Evolutionary conservation across 2,113 vertebrate species (phyloP), one percentile per base, ranked within the genome.

Genomic region (Salvelinus namaycush): DNA sequence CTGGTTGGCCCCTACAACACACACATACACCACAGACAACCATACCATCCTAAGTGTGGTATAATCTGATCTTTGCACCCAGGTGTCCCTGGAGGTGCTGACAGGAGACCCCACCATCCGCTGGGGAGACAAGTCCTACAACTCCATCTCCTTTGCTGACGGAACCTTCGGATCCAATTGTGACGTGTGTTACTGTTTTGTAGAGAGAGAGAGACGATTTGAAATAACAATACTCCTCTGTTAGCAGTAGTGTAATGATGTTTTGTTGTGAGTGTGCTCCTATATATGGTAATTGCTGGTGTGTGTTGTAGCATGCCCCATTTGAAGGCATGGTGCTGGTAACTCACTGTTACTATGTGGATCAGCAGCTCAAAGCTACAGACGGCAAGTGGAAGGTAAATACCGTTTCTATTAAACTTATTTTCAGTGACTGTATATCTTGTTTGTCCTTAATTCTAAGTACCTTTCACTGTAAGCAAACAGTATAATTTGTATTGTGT

Each of bases 51-150:
- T 49, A 14, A 11, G 12, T 48, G 11, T 54, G 39, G 14, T 80
- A 49, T 11, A 66, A 14, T 80, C 22, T 79, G 7, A 66, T 75
- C 59, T 74, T 75, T 74, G 85, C 20, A 24, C 88, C 74, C 87
- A 99, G 97, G 0, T 96, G 22, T 90, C 89, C 0, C 24, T 54
- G 72, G 74, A 92, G 82, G 76, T 89, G 0, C 79, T 99, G 0
- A 16, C 5, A 24, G 98, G 98, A 57, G 88, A 99, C 85, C 95
- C 96, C 0, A 93, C 93, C 6, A 68, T 93, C 27, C 96, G 96
- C 85, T 99, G 98, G 98, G 98, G 98, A 51, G 98, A 99, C 89
- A 99, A 99, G 89, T 97, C 98, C 11, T 99, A 97, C 90, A 97
- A 94, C n/a, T 79, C 81, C 1, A 72, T 99, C 16, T 83, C 86